phyloP scores from a whole-genome alignment of 2,888 invertebrate genomes.

The Neocrepidodera transversa region DNA sequence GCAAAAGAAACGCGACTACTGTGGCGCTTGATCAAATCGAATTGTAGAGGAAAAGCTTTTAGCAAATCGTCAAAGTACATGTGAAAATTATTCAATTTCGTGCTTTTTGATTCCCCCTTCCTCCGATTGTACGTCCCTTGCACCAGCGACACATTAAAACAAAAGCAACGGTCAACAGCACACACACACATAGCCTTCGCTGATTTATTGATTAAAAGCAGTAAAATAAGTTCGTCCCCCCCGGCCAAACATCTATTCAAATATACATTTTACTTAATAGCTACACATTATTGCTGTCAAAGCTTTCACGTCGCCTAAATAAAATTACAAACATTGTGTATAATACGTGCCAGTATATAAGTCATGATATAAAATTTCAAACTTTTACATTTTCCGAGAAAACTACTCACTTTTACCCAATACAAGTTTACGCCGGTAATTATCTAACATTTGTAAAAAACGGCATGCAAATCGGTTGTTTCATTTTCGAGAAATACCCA shows the following conservation, averaged over 20 bases:
- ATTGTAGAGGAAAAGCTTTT: constrained; percentile 25
- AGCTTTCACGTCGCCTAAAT: constrained; percentile 43
- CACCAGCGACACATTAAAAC: constrained; percentile 35
- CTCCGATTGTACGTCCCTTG: constrained; percentile 24
- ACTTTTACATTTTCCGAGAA: too few species aligned
- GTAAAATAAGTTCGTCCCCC: constrained; percentile 32
- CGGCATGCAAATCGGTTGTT: too few species aligned
- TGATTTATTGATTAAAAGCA: constrained; percentile 52
- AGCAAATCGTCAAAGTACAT: constrained; percentile 28
- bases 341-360: constrained; percentile 8
- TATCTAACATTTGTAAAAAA: too few species aligned
- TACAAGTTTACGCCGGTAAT: too few species aligned
- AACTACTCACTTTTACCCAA: too few species aligned
- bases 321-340: constrained; percentile 36
- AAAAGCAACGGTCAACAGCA: constrained; percentile 51
- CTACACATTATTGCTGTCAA: constrained; percentile 53
- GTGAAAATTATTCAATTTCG: constrained; percentile 48
- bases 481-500: too few species aligned
- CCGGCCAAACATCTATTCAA: constrained; percentile 50
- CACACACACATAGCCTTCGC: constrained; percentile 40
- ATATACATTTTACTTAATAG: constrained; percentile 53
- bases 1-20: constrained; percentile 19
- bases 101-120: constrained; percentile 23
- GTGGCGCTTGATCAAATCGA: constrained; percentile 8
- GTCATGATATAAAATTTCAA: too few species aligned